These are phyloP conservation scores for Tenthredo amoena DNA, from an alignment of 2,888 invertebrate genomes.

Conservation along the genomic window DNA sequence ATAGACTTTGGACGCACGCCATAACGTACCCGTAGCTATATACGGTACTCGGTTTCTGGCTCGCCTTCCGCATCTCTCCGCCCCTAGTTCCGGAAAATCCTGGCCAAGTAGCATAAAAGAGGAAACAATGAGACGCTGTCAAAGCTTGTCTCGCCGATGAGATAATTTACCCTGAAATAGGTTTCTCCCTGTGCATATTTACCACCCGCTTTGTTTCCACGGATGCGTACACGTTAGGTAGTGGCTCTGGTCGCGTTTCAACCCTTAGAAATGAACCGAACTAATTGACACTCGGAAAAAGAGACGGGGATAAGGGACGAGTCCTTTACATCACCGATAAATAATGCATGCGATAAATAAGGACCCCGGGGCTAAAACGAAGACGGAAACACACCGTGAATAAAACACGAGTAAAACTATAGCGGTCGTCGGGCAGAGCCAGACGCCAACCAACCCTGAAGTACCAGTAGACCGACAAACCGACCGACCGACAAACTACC, in stretches of 20 bases:
- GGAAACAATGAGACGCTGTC: constrained; percentile 44
- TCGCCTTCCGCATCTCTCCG: background rate
- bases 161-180: background rate
- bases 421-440: constrained; percentile 29
- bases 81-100: background rate
- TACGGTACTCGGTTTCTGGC: background rate
- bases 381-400: constrained; percentile 49
- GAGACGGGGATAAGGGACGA: constrained; percentile 18
- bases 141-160: background rate
- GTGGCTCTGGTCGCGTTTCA: background rate
- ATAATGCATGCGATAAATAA: constrained; percentile 51
- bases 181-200: background rate
- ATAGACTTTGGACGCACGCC: constrained; percentile 36
- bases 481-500: constrained; percentile 47
- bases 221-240: background rate
- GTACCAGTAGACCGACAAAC: constrained; percentile 39
- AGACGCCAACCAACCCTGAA: constrained; percentile 20
- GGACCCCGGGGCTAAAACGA: constrained; percentile 37
- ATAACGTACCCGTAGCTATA: background rate
- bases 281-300: constrained; percentile 34
- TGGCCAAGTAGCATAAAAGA: background rate
- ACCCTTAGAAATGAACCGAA: constrained; percentile 25
- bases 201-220: background rate
- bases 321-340: constrained; percentile 44
- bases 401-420: constrained; percentile 43